Conservation (phyloP, 2,113 vertebrate species). For the Osmerus mordax region DNA sequence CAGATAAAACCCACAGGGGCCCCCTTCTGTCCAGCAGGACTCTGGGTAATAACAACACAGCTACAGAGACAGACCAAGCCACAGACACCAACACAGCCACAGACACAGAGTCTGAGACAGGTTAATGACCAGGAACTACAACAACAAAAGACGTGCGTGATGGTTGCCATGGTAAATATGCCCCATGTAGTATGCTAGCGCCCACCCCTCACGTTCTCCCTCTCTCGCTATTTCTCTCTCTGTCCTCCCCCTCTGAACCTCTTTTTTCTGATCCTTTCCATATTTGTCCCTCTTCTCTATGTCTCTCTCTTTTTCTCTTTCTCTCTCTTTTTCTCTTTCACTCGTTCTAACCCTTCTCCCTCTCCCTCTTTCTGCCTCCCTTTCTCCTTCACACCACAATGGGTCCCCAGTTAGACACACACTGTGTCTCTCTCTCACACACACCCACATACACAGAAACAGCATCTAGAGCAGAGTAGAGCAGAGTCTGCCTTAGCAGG, state of each 20-base stretch:
- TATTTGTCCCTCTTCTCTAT: neutral
- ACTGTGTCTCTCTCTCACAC: too few relatives aligned
- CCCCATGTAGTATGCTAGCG: slow-evolving; percentile 38
- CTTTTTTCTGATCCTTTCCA: neutral
- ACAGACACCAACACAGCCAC: slow-evolving; percentile 6
- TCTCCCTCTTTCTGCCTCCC: neutral
- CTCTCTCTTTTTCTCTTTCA: neutral
- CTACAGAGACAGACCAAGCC: neutral
- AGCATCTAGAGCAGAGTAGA: too few relatives aligned
- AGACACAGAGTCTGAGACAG: neutral
- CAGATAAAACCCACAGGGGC: slow-evolving; percentile 29
- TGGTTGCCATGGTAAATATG: slow-evolving; percentile 66
- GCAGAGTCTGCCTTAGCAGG: too few relatives aligned
- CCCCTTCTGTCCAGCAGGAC: slow-evolving; percentile 31
- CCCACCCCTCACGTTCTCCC: slow-evolving; percentile 6
- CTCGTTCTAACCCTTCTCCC: slow-evolving; percentile 6
- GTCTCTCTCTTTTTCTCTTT: neutral
- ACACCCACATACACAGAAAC: too few relatives aligned
- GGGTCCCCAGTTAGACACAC: slow-evolving; percentile 32
- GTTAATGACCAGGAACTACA: slow-evolving; percentile 12
- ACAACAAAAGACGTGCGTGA: slow-evolving; percentile 44
- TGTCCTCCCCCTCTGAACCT: slow-evolving; percentile 20
- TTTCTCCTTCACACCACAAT: slow-evolving; percentile 45
- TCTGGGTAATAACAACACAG: slow-evolving; percentile 23
- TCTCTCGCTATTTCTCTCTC: neutral